These are phyloP conservation scores for Grapholita molesta DNA, from an alignment of 1,140 invertebrate genomes.

Conservation along the genomic window DNA sequence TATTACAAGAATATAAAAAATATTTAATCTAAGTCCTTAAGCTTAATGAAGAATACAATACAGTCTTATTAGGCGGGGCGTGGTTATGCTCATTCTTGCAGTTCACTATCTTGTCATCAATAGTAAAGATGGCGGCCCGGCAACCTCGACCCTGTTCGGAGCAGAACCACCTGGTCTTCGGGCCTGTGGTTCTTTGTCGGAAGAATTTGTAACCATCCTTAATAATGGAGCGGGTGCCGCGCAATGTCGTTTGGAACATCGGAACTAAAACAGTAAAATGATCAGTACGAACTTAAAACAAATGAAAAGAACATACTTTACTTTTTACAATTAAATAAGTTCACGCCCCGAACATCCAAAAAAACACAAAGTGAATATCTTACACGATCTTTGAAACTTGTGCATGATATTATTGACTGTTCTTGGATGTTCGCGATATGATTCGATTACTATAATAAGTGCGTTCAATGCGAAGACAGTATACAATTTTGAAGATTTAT, in stretches of 20 bases:
- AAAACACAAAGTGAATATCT: too few relatives aligned
- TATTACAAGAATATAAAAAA: background rate
- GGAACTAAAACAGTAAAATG: background rate
- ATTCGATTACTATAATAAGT: too few relatives aligned
- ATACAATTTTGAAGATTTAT: too few relatives aligned
- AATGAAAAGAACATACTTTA: background rate
- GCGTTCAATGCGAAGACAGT: too few relatives aligned
- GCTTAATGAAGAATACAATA: too few relatives aligned
- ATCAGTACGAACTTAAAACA: background rate
- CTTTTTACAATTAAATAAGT: too few relatives aligned
- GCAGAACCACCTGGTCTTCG: slow-evolving; percentile 14
- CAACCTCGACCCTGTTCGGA: background rate
- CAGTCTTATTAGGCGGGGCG: background rate
- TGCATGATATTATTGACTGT: too few relatives aligned
- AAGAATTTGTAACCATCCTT: background rate
- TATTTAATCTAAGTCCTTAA: too few relatives aligned
- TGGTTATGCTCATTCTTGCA: slow-evolving; percentile 5
- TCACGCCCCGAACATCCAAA: too few relatives aligned
- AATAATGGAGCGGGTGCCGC: background rate
- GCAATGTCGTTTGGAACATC: background rate
- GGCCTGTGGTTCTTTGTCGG: background rate
- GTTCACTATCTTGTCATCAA: background rate
- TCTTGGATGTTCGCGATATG: too few relatives aligned
- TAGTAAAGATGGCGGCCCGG: background rate
- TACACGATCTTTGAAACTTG: too few relatives aligned